phyloP scores from a whole-genome alignment of 2,113 vertebrate genomes.

The Spea bombifrons region DNA sequence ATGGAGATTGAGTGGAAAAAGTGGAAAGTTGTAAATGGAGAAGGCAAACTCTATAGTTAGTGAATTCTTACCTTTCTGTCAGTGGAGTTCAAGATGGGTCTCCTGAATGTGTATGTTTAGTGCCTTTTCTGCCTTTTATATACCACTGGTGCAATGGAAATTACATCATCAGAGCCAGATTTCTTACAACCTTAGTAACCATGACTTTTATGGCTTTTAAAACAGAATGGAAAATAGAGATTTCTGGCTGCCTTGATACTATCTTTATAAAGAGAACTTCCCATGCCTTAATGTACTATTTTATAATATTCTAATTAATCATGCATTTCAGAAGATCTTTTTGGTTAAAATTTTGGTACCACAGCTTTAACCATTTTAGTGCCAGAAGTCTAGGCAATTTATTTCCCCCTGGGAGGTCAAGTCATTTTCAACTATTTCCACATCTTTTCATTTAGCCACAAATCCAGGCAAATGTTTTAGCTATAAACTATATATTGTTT shows the following conservation, averaged over 20 bases:
- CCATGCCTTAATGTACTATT: neutral
- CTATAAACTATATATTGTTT: no score
- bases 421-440: no score
- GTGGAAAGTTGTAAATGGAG: no score
- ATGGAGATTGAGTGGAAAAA: no score
- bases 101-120: neutral
- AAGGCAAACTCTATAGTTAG: no score
- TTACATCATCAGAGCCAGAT: slow-evolving; percentile 16
- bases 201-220: slow-evolving; percentile 35
- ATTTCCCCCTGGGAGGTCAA: no score
- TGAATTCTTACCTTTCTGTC: no score
- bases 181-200: slow-evolving; percentile 33
- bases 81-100: neutral
- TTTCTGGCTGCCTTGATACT: neutral
- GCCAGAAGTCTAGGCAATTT: no score
- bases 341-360: no score
- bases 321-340: neutral
- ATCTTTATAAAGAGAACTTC: neutral
- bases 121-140: slow-evolving; percentile 33
- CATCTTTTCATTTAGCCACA: no score
- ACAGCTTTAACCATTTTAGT: no score
- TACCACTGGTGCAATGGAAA: neutral
- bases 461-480: no score
- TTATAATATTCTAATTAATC: neutral
- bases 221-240: neutral